Evolutionary conservation across 2,797 vertebrate genomes (phyloP).

Genomic region (Rhinatrema bivittatum): DNA sequence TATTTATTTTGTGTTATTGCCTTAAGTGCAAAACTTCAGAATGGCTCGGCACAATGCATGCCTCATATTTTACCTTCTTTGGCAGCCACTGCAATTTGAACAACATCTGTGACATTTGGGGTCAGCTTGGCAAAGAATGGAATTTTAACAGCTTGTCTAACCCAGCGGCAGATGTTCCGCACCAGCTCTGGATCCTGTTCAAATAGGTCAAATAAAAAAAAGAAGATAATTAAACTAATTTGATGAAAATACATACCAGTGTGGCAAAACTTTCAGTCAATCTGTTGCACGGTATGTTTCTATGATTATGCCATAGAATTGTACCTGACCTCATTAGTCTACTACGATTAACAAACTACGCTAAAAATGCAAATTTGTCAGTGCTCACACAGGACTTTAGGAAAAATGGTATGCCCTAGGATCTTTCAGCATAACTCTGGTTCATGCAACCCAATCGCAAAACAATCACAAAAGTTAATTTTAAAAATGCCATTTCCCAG

Average conservation of each 20-base stretch:
- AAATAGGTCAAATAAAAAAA: conserved; percentile 61
- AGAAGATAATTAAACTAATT: conserved; percentile 57
- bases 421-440: no score
- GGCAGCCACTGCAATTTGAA: conserved; percentile 80
- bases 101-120: conserved; percentile 82
- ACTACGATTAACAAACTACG: conserved; percentile 12
- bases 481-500: no score
- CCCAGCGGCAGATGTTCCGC: conserved; percentile 93
- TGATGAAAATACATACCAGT: conserved; percentile 36
- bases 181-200: conserved; percentile 89
- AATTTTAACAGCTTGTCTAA: conserved; percentile 76
- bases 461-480: no score
- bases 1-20: neutral
- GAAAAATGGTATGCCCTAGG: no score
- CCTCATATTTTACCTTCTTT: conserved; percentile 72
- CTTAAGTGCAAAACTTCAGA: neutral
- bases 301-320: conserved; percentile 21
- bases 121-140: conserved; percentile 96
- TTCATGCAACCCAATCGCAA: no score
- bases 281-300: conserved; percentile 8
- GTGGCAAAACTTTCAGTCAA: conserved; percentile 30
- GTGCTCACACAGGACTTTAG: no score
- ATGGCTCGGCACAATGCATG: conserved; percentile 1
- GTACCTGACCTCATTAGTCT: conserved; percentile 28
- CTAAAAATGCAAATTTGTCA: conserved; percentile 18